A percentile compares a stretch with the other conserved stretches of the same genome.
phyloP scores from a whole-genome alignment of 2,888 invertebrate species.

The Abscondita cerata region DNA sequence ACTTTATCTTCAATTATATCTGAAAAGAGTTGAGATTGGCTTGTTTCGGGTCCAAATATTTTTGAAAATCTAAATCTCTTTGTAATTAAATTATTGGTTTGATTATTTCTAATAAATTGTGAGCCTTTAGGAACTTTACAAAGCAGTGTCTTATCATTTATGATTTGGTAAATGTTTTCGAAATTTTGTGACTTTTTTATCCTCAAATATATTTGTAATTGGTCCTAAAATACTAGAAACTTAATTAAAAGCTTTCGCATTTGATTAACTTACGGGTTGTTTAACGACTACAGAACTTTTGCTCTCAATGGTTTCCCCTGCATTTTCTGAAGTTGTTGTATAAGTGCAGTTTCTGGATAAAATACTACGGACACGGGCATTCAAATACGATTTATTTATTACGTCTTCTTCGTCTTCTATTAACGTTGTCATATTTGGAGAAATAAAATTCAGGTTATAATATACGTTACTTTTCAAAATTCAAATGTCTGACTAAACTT shows the following conservation, averaged over 20 bases:
- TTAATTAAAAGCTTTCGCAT: neutral
- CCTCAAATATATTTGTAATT: conserved; percentile 11
- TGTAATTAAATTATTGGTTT: conserved; percentile 35
- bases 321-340: neutral
- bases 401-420: no score
- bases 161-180: conserved; percentile 39
- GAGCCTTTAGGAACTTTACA: conserved; percentile 42
- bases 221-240: neutral
- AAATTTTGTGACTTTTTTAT: conserved; percentile 23
- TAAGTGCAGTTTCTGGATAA: conserved; percentile 6
- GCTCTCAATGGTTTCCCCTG: no score
- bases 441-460: no score
- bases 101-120: conserved; percentile 35
- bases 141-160: conserved; percentile 35
- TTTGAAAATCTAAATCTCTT: conserved; percentile 48
- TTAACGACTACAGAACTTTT: no score
- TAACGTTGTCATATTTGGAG: neutral
- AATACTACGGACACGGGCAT: conserved; percentile 8
- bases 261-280: no score
- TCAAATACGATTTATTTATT: conserved; percentile 9
- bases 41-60: conserved; percentile 46
- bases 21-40: conserved; percentile 49
- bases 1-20: conserved; percentile 48
- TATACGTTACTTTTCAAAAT: no score
- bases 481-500: no score